A percentile compares a stretch with the other conserved stretches of the same genome.
Evolutionary conservation across 1,140 invertebrate genomes (phyloP).

Genomic region (Adelges cooleyi): DNA sequence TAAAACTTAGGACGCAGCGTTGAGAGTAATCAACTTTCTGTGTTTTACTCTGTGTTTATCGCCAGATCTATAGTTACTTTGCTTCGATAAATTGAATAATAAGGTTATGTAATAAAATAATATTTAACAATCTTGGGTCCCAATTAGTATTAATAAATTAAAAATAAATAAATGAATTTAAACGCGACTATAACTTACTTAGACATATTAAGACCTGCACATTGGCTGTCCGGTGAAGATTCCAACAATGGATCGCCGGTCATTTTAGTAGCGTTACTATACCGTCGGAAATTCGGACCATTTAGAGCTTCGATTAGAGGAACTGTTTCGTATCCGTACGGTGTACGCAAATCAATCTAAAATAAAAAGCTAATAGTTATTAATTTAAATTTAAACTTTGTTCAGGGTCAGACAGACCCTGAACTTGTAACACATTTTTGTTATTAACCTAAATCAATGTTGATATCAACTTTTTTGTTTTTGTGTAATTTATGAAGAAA

Average conservation of each 20-base stretch:
- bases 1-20: too few relatives aligned
- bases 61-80: background rate
- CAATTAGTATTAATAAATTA: too few relatives aligned
- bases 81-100: too few relatives aligned
- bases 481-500: too few relatives aligned
- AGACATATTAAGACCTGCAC: slow-evolving; percentile 5
- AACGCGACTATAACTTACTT: background rate
- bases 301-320: slow-evolving; percentile 98
- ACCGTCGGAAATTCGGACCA: slow-evolving; percentile 58
- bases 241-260: slow-evolving; percentile 19
- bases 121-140: too few relatives aligned
- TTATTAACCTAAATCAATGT: background rate
- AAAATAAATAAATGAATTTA: too few relatives aligned
- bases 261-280: slow-evolving; percentile 2
- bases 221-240: slow-evolving; percentile 24
- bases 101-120: too few relatives aligned
- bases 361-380: background rate
- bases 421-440: too few relatives aligned
- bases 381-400: slow-evolving; percentile 16
- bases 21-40: too few relatives aligned
- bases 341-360: slow-evolving; percentile 61
- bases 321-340: slow-evolving; percentile 85
- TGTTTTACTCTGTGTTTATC: too few relatives aligned
- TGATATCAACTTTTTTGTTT: background rate
- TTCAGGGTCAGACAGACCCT: too few relatives aligned